These are phyloP conservation scores for Vulpes lagopus DNA, from an alignment of 2,113 vertebrate species.

Conservation along the genomic window DNA sequence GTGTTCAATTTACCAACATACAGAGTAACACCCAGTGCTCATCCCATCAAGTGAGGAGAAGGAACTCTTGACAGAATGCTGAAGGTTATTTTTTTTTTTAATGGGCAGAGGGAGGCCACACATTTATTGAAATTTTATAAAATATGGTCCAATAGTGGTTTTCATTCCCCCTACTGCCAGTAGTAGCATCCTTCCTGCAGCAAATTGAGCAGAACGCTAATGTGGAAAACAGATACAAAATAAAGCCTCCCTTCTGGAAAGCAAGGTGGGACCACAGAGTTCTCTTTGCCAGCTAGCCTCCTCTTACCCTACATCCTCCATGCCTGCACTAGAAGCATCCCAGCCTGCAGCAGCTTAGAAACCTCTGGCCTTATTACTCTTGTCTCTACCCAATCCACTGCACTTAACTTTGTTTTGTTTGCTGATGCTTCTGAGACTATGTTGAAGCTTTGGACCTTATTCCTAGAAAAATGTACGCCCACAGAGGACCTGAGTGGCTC, in stretches of 20 bases:
- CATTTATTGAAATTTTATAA: neutral
- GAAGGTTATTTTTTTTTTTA: neutral
- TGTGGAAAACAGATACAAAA: neutral
- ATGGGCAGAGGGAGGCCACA: neutral
- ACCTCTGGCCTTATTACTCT: neutral
- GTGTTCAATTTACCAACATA: too few species aligned
- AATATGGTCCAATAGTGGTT: neutral
- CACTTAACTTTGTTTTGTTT: neutral
- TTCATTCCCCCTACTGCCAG: neutral
- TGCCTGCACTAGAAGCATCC: neutral
- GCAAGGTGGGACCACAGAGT: rapidly evolving
- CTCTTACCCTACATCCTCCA: neutral
- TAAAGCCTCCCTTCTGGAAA: neutral
- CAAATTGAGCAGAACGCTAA: neutral
- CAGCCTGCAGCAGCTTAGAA: neutral
- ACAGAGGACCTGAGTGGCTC: neutral
- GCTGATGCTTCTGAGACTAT: neutral
- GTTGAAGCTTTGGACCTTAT: neutral
- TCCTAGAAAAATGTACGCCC: neutral
- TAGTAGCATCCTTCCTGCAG: neutral
- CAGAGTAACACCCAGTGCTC: too few species aligned
- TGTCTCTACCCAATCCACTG: neutral
- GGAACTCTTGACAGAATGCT: neutral
- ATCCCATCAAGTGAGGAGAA: neutral
- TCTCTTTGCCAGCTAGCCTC: neutral